Percentiles rank a stretch among this genome's conserved stretches.
Evolutionary conservation across 2,888 invertebrate species (phyloP).

Genomic region (Rhogogaster chlorosoma): DNA sequence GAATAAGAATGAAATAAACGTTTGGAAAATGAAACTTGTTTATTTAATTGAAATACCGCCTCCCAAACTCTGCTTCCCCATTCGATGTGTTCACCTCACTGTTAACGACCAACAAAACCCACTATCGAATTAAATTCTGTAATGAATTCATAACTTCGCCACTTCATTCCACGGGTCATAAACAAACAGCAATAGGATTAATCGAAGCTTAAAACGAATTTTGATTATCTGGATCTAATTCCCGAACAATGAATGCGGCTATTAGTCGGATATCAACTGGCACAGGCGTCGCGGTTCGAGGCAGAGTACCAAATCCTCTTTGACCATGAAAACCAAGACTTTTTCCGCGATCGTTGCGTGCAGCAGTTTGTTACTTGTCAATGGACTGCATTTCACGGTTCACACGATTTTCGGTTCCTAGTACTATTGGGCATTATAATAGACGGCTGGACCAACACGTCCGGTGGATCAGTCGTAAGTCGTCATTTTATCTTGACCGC

Average conservation of each 20-base stretch:
- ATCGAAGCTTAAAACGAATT: neutral
- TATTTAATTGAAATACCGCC: too few relatives aligned
- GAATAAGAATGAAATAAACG: too few relatives aligned
- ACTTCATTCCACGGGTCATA: constrained; percentile 7
- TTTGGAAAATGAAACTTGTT: too few relatives aligned
- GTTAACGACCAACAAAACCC: too few relatives aligned
- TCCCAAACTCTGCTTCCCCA: too few relatives aligned
- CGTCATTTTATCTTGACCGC: neutral
- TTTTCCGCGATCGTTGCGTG: neutral
- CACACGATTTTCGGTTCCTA: neutral
- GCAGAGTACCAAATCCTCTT: neutral
- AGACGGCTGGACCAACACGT: too few relatives aligned
- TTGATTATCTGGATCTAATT: neutral
- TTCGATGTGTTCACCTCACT: neutral
- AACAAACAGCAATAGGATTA: neutral
- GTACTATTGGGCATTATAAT: neutral
- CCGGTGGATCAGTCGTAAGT: neutral
- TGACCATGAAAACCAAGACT: neutral
- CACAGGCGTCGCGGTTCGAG: neutral
- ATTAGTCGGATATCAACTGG: neutral
- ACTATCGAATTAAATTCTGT: neutral
- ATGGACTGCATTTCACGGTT: neutral
- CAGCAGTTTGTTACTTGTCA: neutral
- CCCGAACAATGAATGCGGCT: neutral
- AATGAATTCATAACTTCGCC: neutral